Evolutionary conservation across 2,797 vertebrate genomes (phyloP).

Genomic region (Brachymystax lenok): DNA sequence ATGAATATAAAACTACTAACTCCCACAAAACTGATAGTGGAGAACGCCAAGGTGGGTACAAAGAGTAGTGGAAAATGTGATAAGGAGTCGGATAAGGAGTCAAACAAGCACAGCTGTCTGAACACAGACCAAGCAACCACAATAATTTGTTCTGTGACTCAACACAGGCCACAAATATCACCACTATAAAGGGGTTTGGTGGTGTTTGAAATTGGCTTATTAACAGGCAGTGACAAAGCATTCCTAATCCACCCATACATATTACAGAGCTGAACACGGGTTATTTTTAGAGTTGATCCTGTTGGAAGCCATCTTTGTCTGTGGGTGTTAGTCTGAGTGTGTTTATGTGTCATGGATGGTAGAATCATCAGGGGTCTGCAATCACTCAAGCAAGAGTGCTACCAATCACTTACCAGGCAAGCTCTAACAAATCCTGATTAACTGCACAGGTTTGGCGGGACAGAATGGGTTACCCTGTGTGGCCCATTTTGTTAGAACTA

Average conservation of each 20-base stretch:
- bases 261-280: slow-evolving; percentile 49
- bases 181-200: slow-evolving; percentile 35
- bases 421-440: background rate
- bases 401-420: background rate
- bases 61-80: background rate
- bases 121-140: too few species aligned
- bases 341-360: background rate
- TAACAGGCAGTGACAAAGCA: slow-evolving; percentile 59
- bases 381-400: background rate
- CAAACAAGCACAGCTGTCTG: background rate
- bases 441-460: background rate
- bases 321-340: background rate
- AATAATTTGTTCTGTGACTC: background rate
- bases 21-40: background rate
- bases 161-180: slow-evolving; percentile 12
- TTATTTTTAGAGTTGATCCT: slow-evolving; percentile 65
- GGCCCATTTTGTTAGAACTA: background rate
- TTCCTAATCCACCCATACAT: slow-evolving; percentile 62
- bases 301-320: slow-evolving; percentile 37
- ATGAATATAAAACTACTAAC: background rate
- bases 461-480: background rate
- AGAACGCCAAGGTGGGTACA: background rate
- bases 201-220: slow-evolving; percentile 45
- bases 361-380: background rate
- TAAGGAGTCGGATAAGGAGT: background rate